Evolutionary conservation across 2,888 invertebrate species (phyloP).

Genomic region (Dendrolimus houi): DNA sequence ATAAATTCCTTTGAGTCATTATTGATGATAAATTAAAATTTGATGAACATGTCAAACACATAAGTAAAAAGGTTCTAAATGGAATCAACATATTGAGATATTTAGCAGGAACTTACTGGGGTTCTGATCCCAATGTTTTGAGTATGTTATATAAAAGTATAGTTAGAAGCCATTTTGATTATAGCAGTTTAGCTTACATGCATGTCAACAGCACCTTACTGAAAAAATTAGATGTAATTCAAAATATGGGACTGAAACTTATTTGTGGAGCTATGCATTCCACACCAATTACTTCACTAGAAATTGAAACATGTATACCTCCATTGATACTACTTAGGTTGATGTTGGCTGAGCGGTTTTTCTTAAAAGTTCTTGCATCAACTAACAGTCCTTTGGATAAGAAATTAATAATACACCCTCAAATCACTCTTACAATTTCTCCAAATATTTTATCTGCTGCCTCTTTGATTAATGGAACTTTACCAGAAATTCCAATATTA

Average conservation of each 20-base stretch:
- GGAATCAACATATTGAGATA: background rate
- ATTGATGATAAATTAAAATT: background rate
- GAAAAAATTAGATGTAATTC: constrained; percentile 5
- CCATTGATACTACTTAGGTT: too few relatives aligned
- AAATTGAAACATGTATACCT: constrained; percentile 1
- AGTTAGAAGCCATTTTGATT: constrained; percentile 7
- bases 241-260: constrained; percentile 3
- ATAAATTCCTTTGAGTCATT: background rate
- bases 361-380: too few relatives aligned
- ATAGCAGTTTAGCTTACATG: background rate
- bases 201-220: constrained; percentile 2
- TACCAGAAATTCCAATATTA: too few relatives aligned
- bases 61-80: background rate
- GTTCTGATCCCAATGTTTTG: background rate
- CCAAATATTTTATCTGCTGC: too few relatives aligned
- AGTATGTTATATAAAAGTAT: constrained; percentile 3
- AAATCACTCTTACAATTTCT: too few relatives aligned
- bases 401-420: too few relatives aligned
- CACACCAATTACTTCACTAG: constrained; percentile 5
- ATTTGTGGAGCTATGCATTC: constrained; percentile 7
- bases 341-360: too few relatives aligned
- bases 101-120: constrained; percentile 1
- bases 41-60: background rate
- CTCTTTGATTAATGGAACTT: too few relatives aligned
- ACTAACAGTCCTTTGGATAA: too few relatives aligned